Base-by-base conservation (phyloP, 2,113 vertebrate genomes). In the Sceloporus undulatus region DNA sequence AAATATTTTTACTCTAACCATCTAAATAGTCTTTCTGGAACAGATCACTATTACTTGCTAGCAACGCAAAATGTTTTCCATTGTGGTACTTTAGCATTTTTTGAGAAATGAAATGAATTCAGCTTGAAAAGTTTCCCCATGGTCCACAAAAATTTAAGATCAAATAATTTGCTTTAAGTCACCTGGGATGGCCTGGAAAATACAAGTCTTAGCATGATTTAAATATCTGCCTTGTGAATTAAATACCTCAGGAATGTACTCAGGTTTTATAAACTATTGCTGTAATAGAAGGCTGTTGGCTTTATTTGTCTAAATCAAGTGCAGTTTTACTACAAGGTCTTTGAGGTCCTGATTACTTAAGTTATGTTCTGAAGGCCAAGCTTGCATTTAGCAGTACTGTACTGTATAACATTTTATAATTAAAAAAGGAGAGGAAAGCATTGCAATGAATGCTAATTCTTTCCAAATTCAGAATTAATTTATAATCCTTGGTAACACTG, bases 171-270 rank as follows among this genome's bases (percentile, higher is more conserved):
- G 10, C 52, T 9, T 14, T 73, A 38, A 34, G 23, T 65, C 56
- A 65, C 25, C 74, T 77, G 40, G 25, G 84, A 65, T 65, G 73
- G 42, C 54, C 84, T 76, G 16, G 74, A 65, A 56, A 85, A 65
- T 21, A 76, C 56, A 85, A 76, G 34, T 76, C 84, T 19, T 85
- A 40, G 73, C n/a, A 40, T 76, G 84, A 56, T 77, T 21, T 16
- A 27, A 62, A 25, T 23, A 87, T 66, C 38, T 75, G 70, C 40
- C 78, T 82, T 82, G 40, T 87, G 75, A 82, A 34, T 34, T 82
- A 54, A 87, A 62, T 74, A 80, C 23, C 62, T 66, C 29, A 80
- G 29, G 54, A 75, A 73, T 87, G 86, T 62, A 66, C 48, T 81
- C 3, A 54, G 42, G 11, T 16, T 85, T 74, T 81, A 70, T 40